Conservation (phyloP, 2,113 vertebrate genomes). For the Muntiacus muntjak region DNA sequence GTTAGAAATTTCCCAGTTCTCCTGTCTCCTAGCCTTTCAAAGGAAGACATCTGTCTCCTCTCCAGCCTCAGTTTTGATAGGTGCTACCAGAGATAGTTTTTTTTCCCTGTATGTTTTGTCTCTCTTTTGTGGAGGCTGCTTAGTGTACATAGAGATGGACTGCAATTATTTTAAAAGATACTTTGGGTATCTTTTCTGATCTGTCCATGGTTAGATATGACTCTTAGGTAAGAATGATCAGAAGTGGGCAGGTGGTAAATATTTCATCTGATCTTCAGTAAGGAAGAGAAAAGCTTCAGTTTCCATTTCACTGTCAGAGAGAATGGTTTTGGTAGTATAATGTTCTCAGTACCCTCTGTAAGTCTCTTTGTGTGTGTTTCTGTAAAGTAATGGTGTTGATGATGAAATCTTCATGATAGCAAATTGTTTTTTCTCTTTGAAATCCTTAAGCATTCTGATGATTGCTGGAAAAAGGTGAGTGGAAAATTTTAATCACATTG, state of each 20-base stretch:
- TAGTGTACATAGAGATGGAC: background rate
- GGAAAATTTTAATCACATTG: slow-evolving; percentile 25
- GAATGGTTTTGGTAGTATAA: background rate
- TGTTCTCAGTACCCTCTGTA: background rate
- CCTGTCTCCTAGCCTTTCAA: background rate
- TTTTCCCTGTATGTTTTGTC: background rate
- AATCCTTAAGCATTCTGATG: slow-evolving; percentile 60
- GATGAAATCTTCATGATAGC: slow-evolving; percentile 39
- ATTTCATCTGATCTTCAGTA: background rate
- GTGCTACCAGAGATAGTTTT: background rate
- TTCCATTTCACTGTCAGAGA: background rate
- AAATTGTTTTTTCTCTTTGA: slow-evolving; percentile 70
- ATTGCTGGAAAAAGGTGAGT: slow-evolving; percentile 58
- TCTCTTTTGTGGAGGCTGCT: background rate
- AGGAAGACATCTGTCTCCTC: background rate
- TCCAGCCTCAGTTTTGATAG: background rate
- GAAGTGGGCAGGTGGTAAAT: background rate
- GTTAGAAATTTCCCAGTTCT: background rate
- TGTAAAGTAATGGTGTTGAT: background rate
- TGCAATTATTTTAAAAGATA: slow-evolving; percentile 10
- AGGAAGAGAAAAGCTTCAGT: background rate
- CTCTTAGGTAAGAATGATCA: background rate
- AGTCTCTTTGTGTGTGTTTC: background rate
- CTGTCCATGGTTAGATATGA: background rate
- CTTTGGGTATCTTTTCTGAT: background rate